Evolutionary conservation across 2,113 vertebrate genomes (phyloP), one percentile per base, ranked within the genome.

Genomic region (Archilochus colubris): DNA sequence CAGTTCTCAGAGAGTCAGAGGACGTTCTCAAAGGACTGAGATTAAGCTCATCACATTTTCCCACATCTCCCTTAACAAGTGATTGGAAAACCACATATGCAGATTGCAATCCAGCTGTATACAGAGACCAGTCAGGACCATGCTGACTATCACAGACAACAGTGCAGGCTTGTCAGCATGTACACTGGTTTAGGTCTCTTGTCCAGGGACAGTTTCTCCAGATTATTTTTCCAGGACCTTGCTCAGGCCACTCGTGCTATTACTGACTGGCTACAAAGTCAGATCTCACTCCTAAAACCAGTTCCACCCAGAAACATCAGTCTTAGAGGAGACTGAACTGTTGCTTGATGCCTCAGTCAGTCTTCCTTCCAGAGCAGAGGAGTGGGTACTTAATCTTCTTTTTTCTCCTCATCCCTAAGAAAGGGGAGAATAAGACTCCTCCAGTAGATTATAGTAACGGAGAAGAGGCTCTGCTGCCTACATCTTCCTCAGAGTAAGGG

Each of bases 101-200:
- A 54, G 72, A 27, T 4, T 66, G 27, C 16, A 66, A 24, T 25
- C 19, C 25, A 48, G 19, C 55, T 40, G 50, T 33, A 44, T 40
- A 44, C 66, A 53, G n/a, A 61, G 70, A 18, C 12, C 59, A n/a
- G 40, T 38, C 38, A 67, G 77, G 43, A 25, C 28, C 20, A 62
- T 0, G 0, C 12, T 78, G 78, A 63, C 11, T 76, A 19, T 51
- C 0, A 0, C 0, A 70, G 68, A 75, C 21, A 38, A 62, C 9
- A 36, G n/a, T 3, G 10, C 43, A 92, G 73, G 25, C 16, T 13
- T 40, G 33, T 10, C 40, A 40, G 38, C 40, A 21, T 7, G 9
- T 18, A 43, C 3, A 3, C 19, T 50, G 22, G 24, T 36, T 53
- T 27, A 10, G 18, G 24, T 24, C 16, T 89, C 43, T 12, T 54